phyloP scores from a whole-genome alignment of 1,140 invertebrate species.

The Habropoda laboriosa region DNA sequence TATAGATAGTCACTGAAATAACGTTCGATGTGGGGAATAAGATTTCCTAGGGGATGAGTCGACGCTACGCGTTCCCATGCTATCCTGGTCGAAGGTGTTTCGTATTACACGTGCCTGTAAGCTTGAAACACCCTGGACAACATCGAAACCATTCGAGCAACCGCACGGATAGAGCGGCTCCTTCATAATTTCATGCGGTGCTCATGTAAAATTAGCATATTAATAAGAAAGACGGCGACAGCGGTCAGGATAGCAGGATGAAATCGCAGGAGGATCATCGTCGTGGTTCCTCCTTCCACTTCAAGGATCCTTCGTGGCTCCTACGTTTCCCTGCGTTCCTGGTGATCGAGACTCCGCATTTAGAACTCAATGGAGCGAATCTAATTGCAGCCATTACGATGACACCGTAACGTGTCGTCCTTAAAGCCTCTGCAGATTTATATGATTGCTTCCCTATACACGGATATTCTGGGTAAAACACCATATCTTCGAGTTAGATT shows the following conservation, averaged over 20 bases:
- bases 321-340: conserved; percentile 76
- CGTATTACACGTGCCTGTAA: conserved; percentile 79
- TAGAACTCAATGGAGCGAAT: conserved; percentile 82
- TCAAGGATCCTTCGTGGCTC: conserved; percentile 74
- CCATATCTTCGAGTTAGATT: too few relatives aligned
- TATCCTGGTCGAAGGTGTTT: conserved; percentile 78
- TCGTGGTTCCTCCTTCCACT: conserved; percentile 62
- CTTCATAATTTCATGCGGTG: conserved; percentile 56
- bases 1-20: too few relatives aligned
- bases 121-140: conserved; percentile 59
- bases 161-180: background rate
- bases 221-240: conserved; percentile 82
- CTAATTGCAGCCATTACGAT: conserved; percentile 74
- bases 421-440: background rate
- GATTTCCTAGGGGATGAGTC: conserved; percentile 47
- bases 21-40: background rate
- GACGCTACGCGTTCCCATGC: conserved; percentile 58
- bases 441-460: too few relatives aligned
- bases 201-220: conserved; percentile 80
- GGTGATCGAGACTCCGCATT: conserved; percentile 80
- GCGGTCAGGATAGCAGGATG: conserved; percentile 81
- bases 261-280: conserved; percentile 73
- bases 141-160: conserved; percentile 35
- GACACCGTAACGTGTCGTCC: background rate
- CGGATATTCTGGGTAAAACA: too few relatives aligned